Evolutionary conservation across 2,797 vertebrate genomes (phyloP).

Genomic region (Hozukius guyotensis): DNA sequence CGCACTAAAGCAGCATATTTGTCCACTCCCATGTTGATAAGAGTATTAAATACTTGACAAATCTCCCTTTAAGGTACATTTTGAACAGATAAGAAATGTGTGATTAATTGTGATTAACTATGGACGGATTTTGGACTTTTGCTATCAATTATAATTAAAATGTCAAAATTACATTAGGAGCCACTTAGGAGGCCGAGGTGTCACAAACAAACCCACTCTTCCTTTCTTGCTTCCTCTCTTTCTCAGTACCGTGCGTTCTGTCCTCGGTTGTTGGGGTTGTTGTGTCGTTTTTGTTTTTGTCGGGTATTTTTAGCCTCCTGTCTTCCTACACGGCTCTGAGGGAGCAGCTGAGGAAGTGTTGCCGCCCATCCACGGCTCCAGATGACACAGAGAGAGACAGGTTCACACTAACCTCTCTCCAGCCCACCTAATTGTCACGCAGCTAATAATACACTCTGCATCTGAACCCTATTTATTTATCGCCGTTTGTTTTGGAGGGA

Average conservation of each 20-base stretch:
- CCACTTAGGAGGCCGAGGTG: background rate
- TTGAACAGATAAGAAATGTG: too few species aligned
- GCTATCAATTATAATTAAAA: too few species aligned
- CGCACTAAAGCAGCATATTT: too few species aligned
- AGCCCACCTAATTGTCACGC: conserved; percentile 56
- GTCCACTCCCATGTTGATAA: too few species aligned
- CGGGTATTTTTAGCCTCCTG: conserved; percentile 74
- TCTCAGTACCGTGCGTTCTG: background rate
- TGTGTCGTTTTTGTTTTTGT: conserved; percentile 52
- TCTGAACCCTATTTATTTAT: conserved; percentile 39
- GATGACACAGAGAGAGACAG: conserved; percentile 55
- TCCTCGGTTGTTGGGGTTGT: conserved; percentile 29
- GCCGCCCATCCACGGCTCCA: conserved; percentile 49
- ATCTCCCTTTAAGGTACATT: too few species aligned
- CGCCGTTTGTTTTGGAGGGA: conserved; percentile 20
- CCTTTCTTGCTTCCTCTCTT: background rate
- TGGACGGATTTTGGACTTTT: too few species aligned
- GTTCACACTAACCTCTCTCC: conserved; percentile 48
- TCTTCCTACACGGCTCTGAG: conserved; percentile 37
- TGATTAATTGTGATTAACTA: too few species aligned
- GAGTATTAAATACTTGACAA: too few species aligned
- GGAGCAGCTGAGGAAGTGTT: conserved; percentile 61
- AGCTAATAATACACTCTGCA: conserved; percentile 57
- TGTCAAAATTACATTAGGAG: background rate
- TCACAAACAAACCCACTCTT: background rate